Evolutionary conservation across 2,797 vertebrate species (phyloP).

Genomic region (Nannoperca obscura): DNA sequence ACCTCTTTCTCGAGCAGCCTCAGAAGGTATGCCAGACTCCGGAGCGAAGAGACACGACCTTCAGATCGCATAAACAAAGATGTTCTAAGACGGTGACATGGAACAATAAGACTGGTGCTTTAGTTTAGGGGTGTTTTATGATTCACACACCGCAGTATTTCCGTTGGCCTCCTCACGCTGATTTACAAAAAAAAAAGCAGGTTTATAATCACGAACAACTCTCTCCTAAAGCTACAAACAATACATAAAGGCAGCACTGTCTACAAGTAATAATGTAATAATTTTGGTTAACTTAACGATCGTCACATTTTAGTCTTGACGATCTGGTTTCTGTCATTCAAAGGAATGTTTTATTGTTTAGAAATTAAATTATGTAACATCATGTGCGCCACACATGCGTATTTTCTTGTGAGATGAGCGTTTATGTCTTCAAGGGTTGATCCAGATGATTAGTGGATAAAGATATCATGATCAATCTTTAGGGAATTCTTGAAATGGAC

Average conservation of each 20-base stretch:
- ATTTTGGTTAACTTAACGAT: slow-evolving; percentile 11
- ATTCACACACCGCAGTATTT: slow-evolving; percentile 50
- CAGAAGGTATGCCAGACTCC: slow-evolving; percentile 61
- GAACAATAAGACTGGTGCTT: slow-evolving; percentile 47
- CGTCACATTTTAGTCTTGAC: slow-evolving; percentile 11
- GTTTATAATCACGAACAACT: slow-evolving; percentile 40
- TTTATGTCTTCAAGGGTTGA: slow-evolving; percentile 14
- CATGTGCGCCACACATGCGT: slow-evolving; percentile 29
- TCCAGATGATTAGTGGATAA: slow-evolving; percentile 41
- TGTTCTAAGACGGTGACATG: slow-evolving; percentile 42
- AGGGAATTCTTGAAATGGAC: slow-evolving; percentile 3
- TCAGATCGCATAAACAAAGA: slow-evolving; percentile 70
- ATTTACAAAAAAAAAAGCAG: slow-evolving; percentile 11
- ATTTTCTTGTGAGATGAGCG: slow-evolving; percentile 12
- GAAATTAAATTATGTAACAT: slow-evolving; percentile 39
- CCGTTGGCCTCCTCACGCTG: slow-evolving; percentile 25
- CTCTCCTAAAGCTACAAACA: slow-evolving; percentile 28
- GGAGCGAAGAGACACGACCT: slow-evolving; percentile 47
- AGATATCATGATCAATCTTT: slow-evolving; percentile 17
- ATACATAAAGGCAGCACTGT: slow-evolving; percentile 30
- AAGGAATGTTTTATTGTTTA: slow-evolving; percentile 40
- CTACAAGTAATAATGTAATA: slow-evolving; percentile 16
- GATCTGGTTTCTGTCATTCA: slow-evolving; percentile 56
- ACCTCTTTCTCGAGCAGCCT: slow-evolving; percentile 50
- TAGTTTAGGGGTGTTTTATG: slow-evolving; percentile 50